Percentiles rank a stretch among this genome's conserved stretches.
phyloP scores from a whole-genome alignment of 2,113 vertebrate genomes.

The Neopipo cinnamomea region DNA sequence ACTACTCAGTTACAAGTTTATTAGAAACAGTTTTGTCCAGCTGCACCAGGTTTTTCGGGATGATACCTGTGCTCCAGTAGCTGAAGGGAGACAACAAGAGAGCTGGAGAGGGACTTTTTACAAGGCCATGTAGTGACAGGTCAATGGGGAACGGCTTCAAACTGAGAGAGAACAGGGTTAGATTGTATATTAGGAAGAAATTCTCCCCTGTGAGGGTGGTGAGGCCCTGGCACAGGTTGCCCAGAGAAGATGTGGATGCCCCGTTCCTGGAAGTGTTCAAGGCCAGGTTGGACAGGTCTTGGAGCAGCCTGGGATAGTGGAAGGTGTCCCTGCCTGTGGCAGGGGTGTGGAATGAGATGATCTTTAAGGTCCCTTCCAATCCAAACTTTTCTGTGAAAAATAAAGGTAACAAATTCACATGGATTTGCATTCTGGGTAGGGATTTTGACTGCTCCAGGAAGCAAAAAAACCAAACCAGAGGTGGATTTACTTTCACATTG shows the following conservation, averaged over 20 bases:
- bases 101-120: not conserved
- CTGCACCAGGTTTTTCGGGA: fast-evolving
- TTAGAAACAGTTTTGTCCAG: not conserved
- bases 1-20: not conserved
- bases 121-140: not conserved
- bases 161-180: not conserved
- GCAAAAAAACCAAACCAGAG: no score
- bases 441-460: fast-evolving
- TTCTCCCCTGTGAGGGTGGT: not conserved
- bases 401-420: fast-evolving
- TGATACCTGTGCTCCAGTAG: not conserved
- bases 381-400: not conserved
- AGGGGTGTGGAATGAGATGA: not conserved
- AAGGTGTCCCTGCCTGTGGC: not conserved
- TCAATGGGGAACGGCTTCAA: not conserved
- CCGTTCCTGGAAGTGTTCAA: not conserved
- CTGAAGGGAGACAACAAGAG: not conserved
- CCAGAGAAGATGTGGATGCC: not conserved
- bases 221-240: not conserved
- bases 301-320: fast-evolving
- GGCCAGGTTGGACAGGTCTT: fast-evolving
- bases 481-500: not conserved
- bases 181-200: not conserved
- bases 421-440: fast-evolving
- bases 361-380: not conserved